Evolutionary conservation across 2,113 vertebrate genomes (phyloP), one percentile per base, ranked within the genome.

Genomic region (Misgurnus mizolepis): DNA sequence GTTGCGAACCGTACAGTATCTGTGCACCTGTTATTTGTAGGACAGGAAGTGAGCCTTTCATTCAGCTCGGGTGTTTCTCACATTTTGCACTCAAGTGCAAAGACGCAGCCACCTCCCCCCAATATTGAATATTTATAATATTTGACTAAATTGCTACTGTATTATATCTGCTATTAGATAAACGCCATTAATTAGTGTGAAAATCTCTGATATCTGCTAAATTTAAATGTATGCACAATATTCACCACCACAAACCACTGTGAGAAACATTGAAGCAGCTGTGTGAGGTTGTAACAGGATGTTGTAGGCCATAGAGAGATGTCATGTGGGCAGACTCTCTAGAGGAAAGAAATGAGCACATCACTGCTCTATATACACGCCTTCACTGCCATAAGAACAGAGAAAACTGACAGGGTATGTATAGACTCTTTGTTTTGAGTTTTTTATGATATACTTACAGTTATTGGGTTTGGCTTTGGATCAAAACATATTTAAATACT

Each of bases 41-140:
- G 53, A 64, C 80, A 85, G 83, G 83, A 85, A 80, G 80, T 80
- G 67, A 40, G 7, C 56, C 22, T 22, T 76, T 76, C 27, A 8
- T 69, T 9, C 4, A 34, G 27, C 14, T 74, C 7, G 65, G 4
- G 14, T 81, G 61, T 75, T 34, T 50, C 49, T 50, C 10, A 45
- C 49, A 40, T 39, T 76, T 49, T 12, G 60, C 74, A 66, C 7
- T 53, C 15, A 40, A 66, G 22, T 14, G 3, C 10, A 3, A 39
- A 40, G 22, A 66, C 7, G 7, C 22, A 9, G 22, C 7, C 7
- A 10, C 15, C 27, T 62, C 8, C 7, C 43, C 7, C 15, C 12
- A 17, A 17, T 14, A 6, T n/a, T 14, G 7, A 1, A 58, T 15
- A 18, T 18, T 7, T 10, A 47, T 47, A 7, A 47, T 58, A 58